phyloP scores from a whole-genome alignment of 2,113 vertebrate genomes.

The Gadus macrocephalus region DNA sequence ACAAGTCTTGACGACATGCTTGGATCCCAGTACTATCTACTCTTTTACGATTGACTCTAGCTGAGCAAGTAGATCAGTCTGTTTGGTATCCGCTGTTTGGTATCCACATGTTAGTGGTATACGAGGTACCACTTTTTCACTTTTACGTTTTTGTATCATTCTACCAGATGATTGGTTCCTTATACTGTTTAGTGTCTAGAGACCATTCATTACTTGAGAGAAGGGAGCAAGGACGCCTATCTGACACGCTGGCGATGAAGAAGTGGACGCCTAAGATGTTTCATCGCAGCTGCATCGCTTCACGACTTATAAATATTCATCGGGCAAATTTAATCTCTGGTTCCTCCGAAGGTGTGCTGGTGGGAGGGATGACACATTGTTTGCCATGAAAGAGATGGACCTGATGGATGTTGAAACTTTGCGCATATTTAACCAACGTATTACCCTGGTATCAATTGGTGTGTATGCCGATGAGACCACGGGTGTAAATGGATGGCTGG shows the following conservation, averaged over 20 bases:
- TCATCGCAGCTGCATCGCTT: conserved; percentile 17
- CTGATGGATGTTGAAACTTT: conserved; percentile 33
- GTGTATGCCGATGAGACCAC: conserved; percentile 42
- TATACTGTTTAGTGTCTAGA: conserved; percentile 34
- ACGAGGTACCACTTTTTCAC: too few relatives aligned
- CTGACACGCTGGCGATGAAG: conserved; percentile 32
- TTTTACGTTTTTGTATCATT: too few relatives aligned
- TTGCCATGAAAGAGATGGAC: not conserved
- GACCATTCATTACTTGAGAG: conserved; percentile 34
- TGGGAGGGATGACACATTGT: conserved; percentile 7
- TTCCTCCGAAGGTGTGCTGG: not conserved
- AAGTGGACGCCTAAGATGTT: conserved; percentile 24
- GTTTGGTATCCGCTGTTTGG: too few relatives aligned
- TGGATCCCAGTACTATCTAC: too few relatives aligned
- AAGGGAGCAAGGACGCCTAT: conserved; percentile 50
- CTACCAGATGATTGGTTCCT: conserved; percentile 26
- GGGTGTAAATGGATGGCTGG: conserved; percentile 12
- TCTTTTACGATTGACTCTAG: too few relatives aligned
- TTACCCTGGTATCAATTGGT: conserved; percentile 28
- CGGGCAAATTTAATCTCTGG: conserved; percentile 31
- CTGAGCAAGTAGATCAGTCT: too few relatives aligned
- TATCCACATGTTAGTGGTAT: too few relatives aligned
- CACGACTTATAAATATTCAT: conserved; percentile 43
- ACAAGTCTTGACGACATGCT: too few relatives aligned
- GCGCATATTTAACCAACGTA: not conserved